Conservation (phyloP, 2,797 vertebrate species). For the Phoeniculus purpureus region DNA sequence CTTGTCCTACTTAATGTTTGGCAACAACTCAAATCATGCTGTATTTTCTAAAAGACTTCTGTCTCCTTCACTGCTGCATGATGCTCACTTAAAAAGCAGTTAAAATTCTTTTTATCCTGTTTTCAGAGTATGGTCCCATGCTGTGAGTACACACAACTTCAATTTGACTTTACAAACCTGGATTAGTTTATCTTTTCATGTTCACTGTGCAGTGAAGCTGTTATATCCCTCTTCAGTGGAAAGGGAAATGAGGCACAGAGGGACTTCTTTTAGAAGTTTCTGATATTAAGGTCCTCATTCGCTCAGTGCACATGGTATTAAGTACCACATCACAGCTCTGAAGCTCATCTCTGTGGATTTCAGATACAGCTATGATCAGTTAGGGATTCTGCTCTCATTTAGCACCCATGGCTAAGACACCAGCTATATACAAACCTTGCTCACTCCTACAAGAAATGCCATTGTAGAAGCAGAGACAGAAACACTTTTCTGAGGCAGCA, state of each 20-base stretch:
- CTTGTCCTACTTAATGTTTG: accelerated
- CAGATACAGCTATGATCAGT: neutral
- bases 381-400: neutral
- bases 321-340: neutral
- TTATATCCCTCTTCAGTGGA: neutral
- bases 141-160: neutral
- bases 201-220: neutral
- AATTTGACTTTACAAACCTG: constrained; percentile 21
- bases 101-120: neutral
- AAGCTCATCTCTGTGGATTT: neutral
- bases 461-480: neutral
- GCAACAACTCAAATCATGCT: neutral
- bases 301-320: neutral
- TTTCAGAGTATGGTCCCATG: neutral
- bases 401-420: neutral
- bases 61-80: neutral
- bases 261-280: neutral
- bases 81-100: neutral
- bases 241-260: neutral
- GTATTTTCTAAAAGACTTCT: neutral
- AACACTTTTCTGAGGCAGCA: neutral
- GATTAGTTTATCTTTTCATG: neutral
- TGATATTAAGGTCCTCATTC: neutral
- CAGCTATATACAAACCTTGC: neutral
- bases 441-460: neutral